phyloP scores from a whole-genome alignment of 1,140 invertebrate species.

The Nephila pilipes region DNA sequence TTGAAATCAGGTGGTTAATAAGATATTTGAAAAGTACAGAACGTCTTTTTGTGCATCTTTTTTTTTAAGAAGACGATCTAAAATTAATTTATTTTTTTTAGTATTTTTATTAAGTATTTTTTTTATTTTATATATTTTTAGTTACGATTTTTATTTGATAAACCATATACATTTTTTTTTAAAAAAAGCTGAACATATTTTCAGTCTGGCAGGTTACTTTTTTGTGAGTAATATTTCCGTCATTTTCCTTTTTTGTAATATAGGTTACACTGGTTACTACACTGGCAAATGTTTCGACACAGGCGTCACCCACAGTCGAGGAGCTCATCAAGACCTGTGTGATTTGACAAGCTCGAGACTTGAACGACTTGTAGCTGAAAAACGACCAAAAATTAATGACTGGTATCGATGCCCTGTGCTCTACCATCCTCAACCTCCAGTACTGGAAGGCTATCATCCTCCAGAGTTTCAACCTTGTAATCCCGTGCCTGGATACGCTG shows the following conservation, averaged over 20 bases:
- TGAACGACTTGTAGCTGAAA: slow-evolving; percentile 55
- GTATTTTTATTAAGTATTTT: too few species aligned
- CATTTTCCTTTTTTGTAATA: background rate
- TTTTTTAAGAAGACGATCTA: too few species aligned
- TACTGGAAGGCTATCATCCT: slow-evolving; percentile 3
- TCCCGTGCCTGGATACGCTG: slow-evolving; percentile 62
- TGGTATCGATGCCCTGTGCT: slow-evolving; percentile 46
- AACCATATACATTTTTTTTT: too few species aligned
- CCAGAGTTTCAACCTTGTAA: background rate
- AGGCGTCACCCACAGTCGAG: slow-evolving; percentile 40
- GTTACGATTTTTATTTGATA: too few species aligned
- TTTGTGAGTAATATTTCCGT: too few species aligned
- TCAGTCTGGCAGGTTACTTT: too few species aligned
- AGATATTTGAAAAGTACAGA: too few species aligned
- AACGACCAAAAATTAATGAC: slow-evolving; percentile 56
- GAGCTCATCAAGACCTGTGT: slow-evolving; percentile 50
- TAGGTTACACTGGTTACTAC: slow-evolving; percentile 63
- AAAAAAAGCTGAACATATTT: too few species aligned
- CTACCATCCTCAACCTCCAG: background rate
- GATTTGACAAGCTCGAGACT: slow-evolving; percentile 55
- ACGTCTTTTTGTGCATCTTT: too few species aligned
- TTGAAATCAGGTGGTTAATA: too few species aligned
- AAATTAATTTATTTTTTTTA: too few species aligned
- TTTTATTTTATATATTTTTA: too few species aligned
- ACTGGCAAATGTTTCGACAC: slow-evolving; percentile 60